Conservation (phyloP, 2,888 invertebrate species). For the Beris morrisii region DNA sequence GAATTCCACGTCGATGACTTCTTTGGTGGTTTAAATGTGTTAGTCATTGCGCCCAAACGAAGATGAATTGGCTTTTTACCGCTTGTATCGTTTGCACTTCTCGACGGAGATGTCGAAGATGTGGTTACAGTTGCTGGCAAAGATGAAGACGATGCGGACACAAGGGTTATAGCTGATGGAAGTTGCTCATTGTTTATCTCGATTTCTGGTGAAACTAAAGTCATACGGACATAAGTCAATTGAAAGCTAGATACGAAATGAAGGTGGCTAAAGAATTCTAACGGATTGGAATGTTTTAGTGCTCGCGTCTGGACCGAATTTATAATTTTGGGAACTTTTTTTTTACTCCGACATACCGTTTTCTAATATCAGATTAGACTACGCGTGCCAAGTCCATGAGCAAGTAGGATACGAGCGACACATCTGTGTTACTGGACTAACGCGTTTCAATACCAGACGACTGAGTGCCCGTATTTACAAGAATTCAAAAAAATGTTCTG, state of each 20-base stretch:
- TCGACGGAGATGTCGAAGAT: conserved; percentile 6
- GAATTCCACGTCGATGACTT: conserved; percentile 28
- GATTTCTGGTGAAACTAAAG: conserved; percentile 15
- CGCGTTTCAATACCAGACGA: too few species aligned
- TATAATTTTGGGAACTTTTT: too few species aligned
- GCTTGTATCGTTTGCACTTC: conserved; percentile 15
- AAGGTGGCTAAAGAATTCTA: too few species aligned
- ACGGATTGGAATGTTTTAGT: too few species aligned
- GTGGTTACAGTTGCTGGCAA: not conserved
- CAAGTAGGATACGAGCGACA: too few species aligned
- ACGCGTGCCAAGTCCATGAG: too few species aligned
- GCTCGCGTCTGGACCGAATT: too few species aligned
- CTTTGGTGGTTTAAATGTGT: conserved; percentile 38
- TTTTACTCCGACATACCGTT: too few species aligned
- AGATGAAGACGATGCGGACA: not conserved
- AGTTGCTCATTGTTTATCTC: not conserved
- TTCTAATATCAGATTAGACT: too few species aligned
- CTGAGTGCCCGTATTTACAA: too few species aligned
- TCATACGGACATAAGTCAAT: not conserved
- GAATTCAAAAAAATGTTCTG: too few species aligned
- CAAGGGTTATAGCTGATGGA: conserved; percentile 1
- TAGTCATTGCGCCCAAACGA: conserved; percentile 40
- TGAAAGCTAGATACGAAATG: not conserved
- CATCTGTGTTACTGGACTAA: too few species aligned
- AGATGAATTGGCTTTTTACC: conserved; percentile 42